Base-by-base conservation (phyloP, 1,140 invertebrate genomes). In the Cyclargus thomasi region DNA sequence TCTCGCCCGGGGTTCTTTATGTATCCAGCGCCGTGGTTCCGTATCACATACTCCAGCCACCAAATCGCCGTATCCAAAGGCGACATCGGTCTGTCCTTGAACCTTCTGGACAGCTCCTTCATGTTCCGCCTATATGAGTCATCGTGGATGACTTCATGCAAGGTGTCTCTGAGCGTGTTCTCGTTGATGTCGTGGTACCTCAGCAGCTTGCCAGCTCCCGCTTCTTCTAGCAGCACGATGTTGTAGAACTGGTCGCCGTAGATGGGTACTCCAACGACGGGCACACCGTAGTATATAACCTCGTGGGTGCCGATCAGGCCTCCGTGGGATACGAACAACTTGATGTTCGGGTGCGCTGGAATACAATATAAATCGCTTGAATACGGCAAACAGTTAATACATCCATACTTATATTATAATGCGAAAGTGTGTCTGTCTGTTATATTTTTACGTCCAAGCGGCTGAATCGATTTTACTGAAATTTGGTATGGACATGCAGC, bases 301-400 rank as follows among this genome's bases (percentile, higher is more conserved):
- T 95, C 94, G 76, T 94, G 92, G n/a, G 93, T 91, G 63, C 94
- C 93, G 72, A 94, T 92, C 47, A 94, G 77, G 23, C 94, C 94
- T 20, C 94, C 94, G 71, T 95, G 94, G 0, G 93, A 93, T 65
- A 95, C 91, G 72, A 95, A 95, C 1, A 92, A 75, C 67, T 90
- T 90, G 11, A 93, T 83, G 72, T 92, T 92, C 3, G 89, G 88
- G 82, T 92, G 91, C 3, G 90, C 92, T 84, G 91, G 73, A 84
- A 93, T 21, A 18, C 57, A 66, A 47, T 47, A 14, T 47, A 29
- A 4, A 29, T 29, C 4, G 4, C 8, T 29, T 29, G 8, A 29
- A 2, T 29, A 3, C 23, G 23, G 23, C 23, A n/a, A n/a, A n/a
- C n/a, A n/a, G n/a, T n/a, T n/a, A n/a, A n/a, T n/a, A n/a, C n/a